These are phyloP conservation scores for Gymnarchus niloticus DNA, from an alignment of 2,113 vertebrate genomes.

Conservation along the genomic window DNA sequence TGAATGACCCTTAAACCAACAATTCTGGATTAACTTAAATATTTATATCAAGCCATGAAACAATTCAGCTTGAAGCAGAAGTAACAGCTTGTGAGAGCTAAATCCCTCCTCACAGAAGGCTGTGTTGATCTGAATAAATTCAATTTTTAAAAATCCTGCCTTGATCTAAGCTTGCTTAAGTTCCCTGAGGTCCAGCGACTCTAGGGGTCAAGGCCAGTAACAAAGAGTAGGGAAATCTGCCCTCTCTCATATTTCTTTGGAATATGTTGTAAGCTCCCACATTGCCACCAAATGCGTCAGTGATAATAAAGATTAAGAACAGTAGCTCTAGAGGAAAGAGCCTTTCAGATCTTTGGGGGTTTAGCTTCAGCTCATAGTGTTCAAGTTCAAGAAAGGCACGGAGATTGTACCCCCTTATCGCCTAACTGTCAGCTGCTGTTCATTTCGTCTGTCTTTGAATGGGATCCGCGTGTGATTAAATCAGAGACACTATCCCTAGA, in stretches of 20 bases:
- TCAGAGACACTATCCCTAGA: not conserved
- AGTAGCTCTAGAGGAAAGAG: slow-evolving; percentile 50
- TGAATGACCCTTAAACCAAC: not conserved
- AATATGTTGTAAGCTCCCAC: slow-evolving; percentile 56
- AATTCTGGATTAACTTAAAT: slow-evolving; percentile 17
- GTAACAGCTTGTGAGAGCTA: slow-evolving; percentile 28
- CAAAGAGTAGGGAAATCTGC: slow-evolving; percentile 69
- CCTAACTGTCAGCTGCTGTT: slow-evolving; percentile 11
- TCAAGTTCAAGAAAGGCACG: slow-evolving; percentile 28
- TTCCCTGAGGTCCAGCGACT: slow-evolving; percentile 69
- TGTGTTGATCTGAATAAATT: slow-evolving; percentile 85
- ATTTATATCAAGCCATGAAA: slow-evolving; percentile 27
- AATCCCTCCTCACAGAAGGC: slow-evolving; percentile 44
- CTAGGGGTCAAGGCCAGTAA: slow-evolving; percentile 73
- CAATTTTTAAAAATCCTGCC: slow-evolving; percentile 80
- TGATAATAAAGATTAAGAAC: slow-evolving; percentile 59
- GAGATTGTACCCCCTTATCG: not conserved
- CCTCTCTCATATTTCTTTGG: slow-evolving; percentile 62
- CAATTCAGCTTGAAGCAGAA: slow-evolving; percentile 16
- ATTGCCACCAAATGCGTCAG: slow-evolving; percentile 55
- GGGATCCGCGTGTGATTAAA: not conserved
- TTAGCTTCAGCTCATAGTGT: slow-evolving; percentile 21
- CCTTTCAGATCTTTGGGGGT: slow-evolving; percentile 36
- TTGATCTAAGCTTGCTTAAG: slow-evolving; percentile 84
- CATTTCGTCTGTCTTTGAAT: slow-evolving; percentile 10